These are phyloP conservation scores for Tadarida brasiliensis DNA, from an alignment of 2,797 vertebrate species.

Conservation along the genomic window DNA sequence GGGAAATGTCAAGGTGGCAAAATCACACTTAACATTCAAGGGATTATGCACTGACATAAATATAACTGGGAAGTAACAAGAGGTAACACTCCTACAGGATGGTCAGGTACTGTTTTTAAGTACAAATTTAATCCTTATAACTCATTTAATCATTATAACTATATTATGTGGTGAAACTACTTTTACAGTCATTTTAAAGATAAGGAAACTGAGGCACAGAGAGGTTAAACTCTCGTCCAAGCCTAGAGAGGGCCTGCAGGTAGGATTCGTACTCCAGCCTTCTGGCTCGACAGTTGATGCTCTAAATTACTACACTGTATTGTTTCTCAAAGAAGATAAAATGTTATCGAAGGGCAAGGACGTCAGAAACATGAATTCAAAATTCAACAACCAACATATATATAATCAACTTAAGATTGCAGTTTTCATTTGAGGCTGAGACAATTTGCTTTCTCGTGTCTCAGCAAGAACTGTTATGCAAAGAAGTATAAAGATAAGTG, in stretches of 20 bases:
- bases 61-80: conserved; percentile 6
- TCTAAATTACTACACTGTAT: neutral
- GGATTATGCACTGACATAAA: neutral
- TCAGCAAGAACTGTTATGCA: conserved; percentile 65
- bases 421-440: conserved; percentile 56
- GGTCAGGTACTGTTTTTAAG: neutral
- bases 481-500: conserved; percentile 62
- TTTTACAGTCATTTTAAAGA: neutral
- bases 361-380: conserved; percentile 65
- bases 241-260: neutral
- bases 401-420: conserved; percentile 66
- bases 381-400: conserved; percentile 59
- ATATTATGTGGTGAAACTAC: neutral
- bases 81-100: neutral
- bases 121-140: neutral
- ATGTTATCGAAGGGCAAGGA: conserved; percentile 56
- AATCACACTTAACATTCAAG: neutral
- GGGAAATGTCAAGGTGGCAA: neutral
- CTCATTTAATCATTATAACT: neutral
- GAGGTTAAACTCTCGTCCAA: neutral
- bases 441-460: conserved; percentile 65
- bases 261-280: neutral
- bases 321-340: conserved; percentile 45
- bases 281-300: neutral
- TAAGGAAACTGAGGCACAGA: neutral